phyloP scores from a whole-genome alignment of 92 coral and sea anemone species.

The Phenganax subtilis region DNA sequence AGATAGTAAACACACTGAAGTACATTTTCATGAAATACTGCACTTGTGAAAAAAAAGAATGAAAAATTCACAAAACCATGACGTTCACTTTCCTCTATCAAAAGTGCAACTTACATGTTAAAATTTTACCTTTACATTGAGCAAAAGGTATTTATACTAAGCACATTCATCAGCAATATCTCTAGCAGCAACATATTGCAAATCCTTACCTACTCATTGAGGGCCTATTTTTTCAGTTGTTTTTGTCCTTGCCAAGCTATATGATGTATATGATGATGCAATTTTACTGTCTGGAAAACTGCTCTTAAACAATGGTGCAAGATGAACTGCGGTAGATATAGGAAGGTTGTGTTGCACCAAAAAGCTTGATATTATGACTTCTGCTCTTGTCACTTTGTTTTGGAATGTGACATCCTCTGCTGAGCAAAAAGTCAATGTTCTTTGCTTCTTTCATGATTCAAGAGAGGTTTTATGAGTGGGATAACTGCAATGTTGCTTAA shows the following conservation, averaged over 20 bases:
- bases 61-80: too few relatives aligned
- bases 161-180: too few relatives aligned
- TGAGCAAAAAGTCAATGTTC: background rate
- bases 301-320: slow-evolving; percentile 6
- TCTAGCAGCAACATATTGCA: too few relatives aligned
- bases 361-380: background rate
- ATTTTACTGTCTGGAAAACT: slow-evolving; percentile 36
- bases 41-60: too few relatives aligned
- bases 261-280: slow-evolving; percentile 49
- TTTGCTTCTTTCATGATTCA: background rate
- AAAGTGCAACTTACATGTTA: too few relatives aligned
- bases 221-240: slow-evolving; percentile 9
- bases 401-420: background rate
- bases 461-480: background rate
- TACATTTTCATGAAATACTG: too few relatives aligned
- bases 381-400: background rate
- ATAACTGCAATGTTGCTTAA: background rate
- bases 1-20: too few relatives aligned
- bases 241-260: slow-evolving; percentile 50
- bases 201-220: too few relatives aligned
- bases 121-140: too few relatives aligned
- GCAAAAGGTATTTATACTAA: too few relatives aligned
- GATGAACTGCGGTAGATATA: background rate
- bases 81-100: too few relatives aligned
- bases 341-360: background rate